Evolutionary conservation across 2,797 vertebrate species (phyloP).

Genomic region (Paramormyrops hopkinsi): DNA sequence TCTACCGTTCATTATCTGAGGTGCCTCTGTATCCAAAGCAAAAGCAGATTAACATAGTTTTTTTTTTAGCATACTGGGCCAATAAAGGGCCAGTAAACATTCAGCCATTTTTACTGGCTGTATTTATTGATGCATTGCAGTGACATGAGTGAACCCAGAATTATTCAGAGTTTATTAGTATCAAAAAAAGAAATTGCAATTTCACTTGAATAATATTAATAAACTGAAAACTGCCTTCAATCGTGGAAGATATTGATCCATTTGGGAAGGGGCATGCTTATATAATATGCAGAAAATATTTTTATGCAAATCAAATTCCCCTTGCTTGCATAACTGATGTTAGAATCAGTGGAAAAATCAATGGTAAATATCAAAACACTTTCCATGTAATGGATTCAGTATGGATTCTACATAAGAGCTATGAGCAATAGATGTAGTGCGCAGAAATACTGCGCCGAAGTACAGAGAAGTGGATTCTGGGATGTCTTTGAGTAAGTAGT

Average conservation of each 20-base stretch:
- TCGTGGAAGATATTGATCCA: slow-evolving; percentile 5
- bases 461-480: neutral
- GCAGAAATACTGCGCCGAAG: neutral
- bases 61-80: neutral
- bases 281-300: slow-evolving; percentile 5
- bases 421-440: neutral
- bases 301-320: slow-evolving; percentile 4
- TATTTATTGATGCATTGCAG: neutral
- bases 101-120: neutral
- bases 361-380: slow-evolving; percentile 5
- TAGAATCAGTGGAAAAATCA: neutral
- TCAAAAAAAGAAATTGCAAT: neutral
- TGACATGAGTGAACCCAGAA: neutral
- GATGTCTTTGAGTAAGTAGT: neutral
- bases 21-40: neutral
- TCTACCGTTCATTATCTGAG: neutral
- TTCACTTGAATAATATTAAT: neutral
- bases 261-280: neutral
- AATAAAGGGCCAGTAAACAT: neutral
- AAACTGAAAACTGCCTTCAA: slow-evolving; percentile 4
- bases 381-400: slow-evolving; percentile 1
- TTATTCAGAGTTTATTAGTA: neutral
- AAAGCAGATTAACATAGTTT: neutral
- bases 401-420: neutral
- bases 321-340: slow-evolving; percentile 3